Evolutionary conservation across 1,140 invertebrate species (phyloP), one percentile per base, ranked within the genome.

Genomic region (Medauroidea extradentata): DNA sequence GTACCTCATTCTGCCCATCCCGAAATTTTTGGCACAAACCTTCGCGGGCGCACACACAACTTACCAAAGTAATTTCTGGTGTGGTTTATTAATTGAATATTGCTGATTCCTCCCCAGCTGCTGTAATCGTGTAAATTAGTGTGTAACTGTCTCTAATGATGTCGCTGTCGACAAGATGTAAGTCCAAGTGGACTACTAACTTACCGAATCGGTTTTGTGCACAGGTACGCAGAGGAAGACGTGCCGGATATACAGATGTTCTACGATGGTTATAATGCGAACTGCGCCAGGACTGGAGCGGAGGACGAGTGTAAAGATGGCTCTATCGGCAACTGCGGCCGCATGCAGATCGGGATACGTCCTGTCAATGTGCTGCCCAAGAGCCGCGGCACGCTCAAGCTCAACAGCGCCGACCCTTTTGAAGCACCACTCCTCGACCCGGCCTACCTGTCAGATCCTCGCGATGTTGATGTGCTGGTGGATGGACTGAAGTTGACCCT

Each of bases 221-320:
- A n/a, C n/a, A n/a, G n/a, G n/a, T n/a, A n/a, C n/a, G n/a, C n/a
- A n/a, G n/a, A n/a, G n/a, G n/a, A n/a, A n/a, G n/a, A n/a, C n/a
- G n/a, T n/a, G n/a, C n/a, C n/a, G n/a, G n/a, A n/a, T n/a, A n/a
- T n/a, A n/a, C 65, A 73, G 53, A 53, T 75, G 7, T 78, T 77
- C 65, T 77, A 77, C 59, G 75, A 78, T 38, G 75, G 75, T 1
- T 77, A 75, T 39, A 73, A 64, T 34, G 71, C 75, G 0, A 61
- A 5, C 0, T 78, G 76, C 43, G 64, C 72, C 0, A 71, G 64
- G 14, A 70, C 68, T 0, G 75, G 75, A 0, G 50, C 72, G 19
- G 21, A 34, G 0, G 69, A 65, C 19, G 75, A 78, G 56, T 78
- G 75, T n/a, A 50, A 57, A 0, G 65, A 66, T 38, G 74, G 71